These are phyloP conservation scores for Dipodomys merriami DNA, from an alignment of 2,113 vertebrate genomes.

Conservation along the genomic window DNA sequence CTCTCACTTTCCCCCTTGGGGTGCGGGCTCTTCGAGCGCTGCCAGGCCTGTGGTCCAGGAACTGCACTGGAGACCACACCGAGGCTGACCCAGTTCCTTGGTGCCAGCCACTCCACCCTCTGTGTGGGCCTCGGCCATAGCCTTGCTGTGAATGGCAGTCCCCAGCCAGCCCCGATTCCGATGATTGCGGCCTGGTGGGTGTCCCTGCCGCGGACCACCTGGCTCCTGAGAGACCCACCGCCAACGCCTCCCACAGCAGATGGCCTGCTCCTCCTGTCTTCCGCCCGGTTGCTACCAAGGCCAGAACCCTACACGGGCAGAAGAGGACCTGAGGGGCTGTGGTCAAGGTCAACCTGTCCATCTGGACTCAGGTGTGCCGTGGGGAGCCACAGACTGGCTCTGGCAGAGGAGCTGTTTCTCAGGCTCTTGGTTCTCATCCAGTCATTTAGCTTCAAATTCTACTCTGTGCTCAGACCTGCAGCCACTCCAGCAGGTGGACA, in stretches of 20 bases:
- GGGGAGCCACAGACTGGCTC: not conserved
- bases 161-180: slow-evolving; percentile 14
- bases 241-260: slow-evolving; percentile 72
- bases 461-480: fast-evolving
- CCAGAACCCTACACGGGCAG: slow-evolving; percentile 32
- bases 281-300: slow-evolving; percentile 39
- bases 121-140: not conserved
- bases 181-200: slow-evolving; percentile 39
- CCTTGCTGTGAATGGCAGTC: not conserved
- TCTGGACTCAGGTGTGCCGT: slow-evolving; percentile 68
- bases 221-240: slow-evolving; percentile 61
- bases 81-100: slow-evolving; percentile 46
- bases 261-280: slow-evolving; percentile 70
- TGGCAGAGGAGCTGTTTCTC: not conserved
- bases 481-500: fast-evolving
- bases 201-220: slow-evolving; percentile 73
- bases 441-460: not conserved
- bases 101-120: not conserved
- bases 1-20: not conserved
- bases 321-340: not conserved
- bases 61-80: not conserved
- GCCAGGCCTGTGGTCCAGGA: not conserved
- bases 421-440: not conserved
- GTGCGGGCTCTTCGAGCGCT: not conserved
- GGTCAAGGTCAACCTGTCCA: slow-evolving; percentile 76